Percentiles rank a stretch among this genome's conserved stretches.
Conservation (phyloP, 2,888 invertebrate genomes). For the Lasius platythorax region DNA sequence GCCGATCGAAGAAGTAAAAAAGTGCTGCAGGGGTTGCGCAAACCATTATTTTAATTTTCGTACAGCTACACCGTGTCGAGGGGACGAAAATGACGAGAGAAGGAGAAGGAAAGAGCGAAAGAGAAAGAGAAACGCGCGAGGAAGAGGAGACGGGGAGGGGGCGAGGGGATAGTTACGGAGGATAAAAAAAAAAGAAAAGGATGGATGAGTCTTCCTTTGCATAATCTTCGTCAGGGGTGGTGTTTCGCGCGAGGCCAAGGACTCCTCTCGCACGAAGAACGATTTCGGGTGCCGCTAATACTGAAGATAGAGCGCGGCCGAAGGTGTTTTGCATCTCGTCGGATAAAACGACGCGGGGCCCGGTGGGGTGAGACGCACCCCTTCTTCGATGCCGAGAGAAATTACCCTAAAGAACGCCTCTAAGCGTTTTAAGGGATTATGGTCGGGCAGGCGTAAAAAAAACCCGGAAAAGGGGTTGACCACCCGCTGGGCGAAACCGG, state of each 20-base stretch:
- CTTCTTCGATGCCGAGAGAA: constrained; percentile 66
- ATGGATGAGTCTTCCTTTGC: constrained; percentile 73
- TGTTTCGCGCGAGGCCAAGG: constrained; percentile 70
- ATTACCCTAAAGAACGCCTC: constrained; percentile 84
- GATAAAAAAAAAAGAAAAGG: constrained; percentile 51
- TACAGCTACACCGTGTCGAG: constrained; percentile 59
- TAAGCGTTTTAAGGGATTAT: constrained; percentile 86
- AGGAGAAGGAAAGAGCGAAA: constrained; percentile 39
- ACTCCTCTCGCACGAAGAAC: constrained; percentile 71
- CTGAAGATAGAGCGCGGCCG: constrained; percentile 21
- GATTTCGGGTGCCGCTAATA: constrained; percentile 48
- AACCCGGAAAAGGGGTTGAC: constrained; percentile 83
- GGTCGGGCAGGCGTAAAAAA: constrained; percentile 84
- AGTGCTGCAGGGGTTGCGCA: constrained; percentile 58
- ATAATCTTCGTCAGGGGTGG: constrained; percentile 80
- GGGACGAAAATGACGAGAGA: constrained; percentile 54
- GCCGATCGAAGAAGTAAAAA: constrained; percentile 61
- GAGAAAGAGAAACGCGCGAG: constrained; percentile 48
- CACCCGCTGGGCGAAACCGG: constrained; percentile 84
- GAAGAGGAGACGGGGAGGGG: constrained; percentile 29
- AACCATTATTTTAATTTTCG: constrained; percentile 82
- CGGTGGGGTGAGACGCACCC: constrained; percentile 39
- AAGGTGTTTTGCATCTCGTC: constrained; percentile 59
- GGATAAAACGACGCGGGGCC: constrained; percentile 46
- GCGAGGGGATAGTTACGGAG: constrained; percentile 44